Percentiles rank a stretch among this genome's conserved stretches.
Conservation (phyloP, 1,140 invertebrate genomes). For the Drosophila repleta region DNA sequence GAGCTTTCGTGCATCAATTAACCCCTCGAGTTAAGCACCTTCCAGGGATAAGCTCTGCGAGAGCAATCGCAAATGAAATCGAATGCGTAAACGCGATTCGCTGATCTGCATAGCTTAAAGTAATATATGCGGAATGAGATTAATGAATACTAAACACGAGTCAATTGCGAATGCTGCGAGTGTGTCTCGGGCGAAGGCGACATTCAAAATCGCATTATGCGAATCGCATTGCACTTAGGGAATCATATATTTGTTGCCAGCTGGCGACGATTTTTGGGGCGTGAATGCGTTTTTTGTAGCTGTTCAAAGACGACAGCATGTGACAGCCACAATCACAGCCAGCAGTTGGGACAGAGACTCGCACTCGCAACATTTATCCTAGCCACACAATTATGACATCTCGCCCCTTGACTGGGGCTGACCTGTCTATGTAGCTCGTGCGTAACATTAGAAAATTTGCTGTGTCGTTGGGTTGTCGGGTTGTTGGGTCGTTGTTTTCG, state of each 20-base stretch:
- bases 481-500: constrained; percentile 6
- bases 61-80: too few species aligned
- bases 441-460: constrained; percentile 34
- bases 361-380: constrained; percentile 20
- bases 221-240: background rate
- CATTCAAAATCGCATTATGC: too few species aligned
- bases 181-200: too few species aligned
- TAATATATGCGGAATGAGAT: too few species aligned
- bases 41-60: too few species aligned
- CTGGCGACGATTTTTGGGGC: background rate
- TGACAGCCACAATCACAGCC: constrained; percentile 19
- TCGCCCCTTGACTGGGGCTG: background rate
- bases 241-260: background rate
- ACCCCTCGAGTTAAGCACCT: too few species aligned
- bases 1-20: too few species aligned
- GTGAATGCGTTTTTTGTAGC: background rate
- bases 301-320: constrained; percentile 12
- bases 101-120: too few species aligned
- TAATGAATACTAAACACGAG: too few species aligned
- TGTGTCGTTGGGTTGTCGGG: background rate
- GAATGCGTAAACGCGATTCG: too few species aligned
- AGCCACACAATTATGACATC: constrained; percentile 69
- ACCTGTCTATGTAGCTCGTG: constrained; percentile 10
- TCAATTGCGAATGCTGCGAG: background rate
- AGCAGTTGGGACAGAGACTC: background rate